Evolutionary conservation across 2,888 invertebrate genomes (phyloP).

Genomic region (Pyrocoelia pectoralis): DNA sequence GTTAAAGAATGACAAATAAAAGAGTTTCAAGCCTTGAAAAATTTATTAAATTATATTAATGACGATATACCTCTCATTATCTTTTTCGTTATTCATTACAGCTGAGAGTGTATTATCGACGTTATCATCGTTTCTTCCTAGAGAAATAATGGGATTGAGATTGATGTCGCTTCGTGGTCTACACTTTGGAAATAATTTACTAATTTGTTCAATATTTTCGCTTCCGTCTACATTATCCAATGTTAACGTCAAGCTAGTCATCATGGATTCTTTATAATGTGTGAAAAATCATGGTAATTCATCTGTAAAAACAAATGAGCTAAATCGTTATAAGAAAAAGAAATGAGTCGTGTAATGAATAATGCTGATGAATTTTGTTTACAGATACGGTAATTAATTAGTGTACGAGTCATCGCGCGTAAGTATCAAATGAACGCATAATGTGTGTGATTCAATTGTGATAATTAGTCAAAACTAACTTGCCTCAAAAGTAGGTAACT

Average conservation of each 20-base stretch:
- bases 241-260: slow-evolving; percentile 60
- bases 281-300: slow-evolving; percentile 30
- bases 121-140: slow-evolving; percentile 57
- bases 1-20: background rate
- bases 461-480: background rate
- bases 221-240: slow-evolving; percentile 61
- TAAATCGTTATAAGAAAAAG: background rate
- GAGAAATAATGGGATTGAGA: slow-evolving; percentile 62
- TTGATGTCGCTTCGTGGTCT: slow-evolving; percentile 73
- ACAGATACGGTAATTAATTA: background rate
- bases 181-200: slow-evolving; percentile 87
- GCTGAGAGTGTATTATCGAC: slow-evolving; percentile 58
- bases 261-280: slow-evolving; percentile 48
- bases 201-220: slow-evolving; percentile 76
- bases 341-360: background rate
- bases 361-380: background rate
- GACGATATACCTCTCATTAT: slow-evolving; percentile 55
- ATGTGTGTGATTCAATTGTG: background rate
- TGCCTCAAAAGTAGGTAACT: slow-evolving; percentile 10
- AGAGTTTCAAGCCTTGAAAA: slow-evolving; percentile 9
- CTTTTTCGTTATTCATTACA: slow-evolving; percentile 63
- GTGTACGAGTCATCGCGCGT: background rate
- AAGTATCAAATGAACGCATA: background rate
- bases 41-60: slow-evolving; percentile 11
- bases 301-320: slow-evolving; percentile 25